Conservation (phyloP, 2,113 vertebrate genomes). For the Nyctibius bracteatus region DNA sequence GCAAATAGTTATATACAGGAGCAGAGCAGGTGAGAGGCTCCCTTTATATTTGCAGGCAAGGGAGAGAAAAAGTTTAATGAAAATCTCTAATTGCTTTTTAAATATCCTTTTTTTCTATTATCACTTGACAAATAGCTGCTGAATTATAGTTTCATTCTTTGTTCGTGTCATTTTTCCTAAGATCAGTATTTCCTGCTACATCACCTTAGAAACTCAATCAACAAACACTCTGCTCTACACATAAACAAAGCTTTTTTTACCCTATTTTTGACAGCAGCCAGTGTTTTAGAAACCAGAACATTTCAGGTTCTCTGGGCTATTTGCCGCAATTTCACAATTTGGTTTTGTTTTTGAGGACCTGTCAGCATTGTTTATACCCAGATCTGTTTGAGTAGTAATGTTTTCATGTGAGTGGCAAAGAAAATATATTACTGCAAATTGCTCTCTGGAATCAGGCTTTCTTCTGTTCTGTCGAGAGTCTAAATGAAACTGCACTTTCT, state of each 20-base stretch:
- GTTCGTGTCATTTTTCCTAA: slow-evolving; percentile 28
- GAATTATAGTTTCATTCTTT: slow-evolving; percentile 35
- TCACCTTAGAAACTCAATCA: slow-evolving; percentile 63
- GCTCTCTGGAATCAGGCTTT: slow-evolving; percentile 11
- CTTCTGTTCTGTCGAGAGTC: neutral
- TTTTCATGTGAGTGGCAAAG: neutral
- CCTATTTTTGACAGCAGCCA: slow-evolving; percentile 27
- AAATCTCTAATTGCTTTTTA: neutral
- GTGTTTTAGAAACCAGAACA: slow-evolving; percentile 4
- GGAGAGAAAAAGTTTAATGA: slow-evolving; percentile 1
- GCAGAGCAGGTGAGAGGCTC: neutral
- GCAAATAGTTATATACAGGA: neutral
- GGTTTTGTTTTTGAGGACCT: slow-evolving; percentile 23
- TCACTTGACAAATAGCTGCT: slow-evolving; percentile 14
- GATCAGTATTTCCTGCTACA: slow-evolving; percentile 51
- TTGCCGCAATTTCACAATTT: slow-evolving; percentile 34
- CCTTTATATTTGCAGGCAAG: neutral
- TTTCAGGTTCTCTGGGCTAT: neutral
- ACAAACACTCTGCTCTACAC: slow-evolving; percentile 38
- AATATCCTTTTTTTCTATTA: neutral
- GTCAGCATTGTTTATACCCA: slow-evolving; percentile 35
- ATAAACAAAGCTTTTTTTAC: slow-evolving; percentile 55
- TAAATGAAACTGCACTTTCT: slow-evolving; percentile 33
- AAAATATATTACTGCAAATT: slow-evolving; percentile 17
- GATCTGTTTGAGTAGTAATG: neutral